Evolutionary conservation across 2,797 vertebrate species (phyloP), one percentile per base, ranked within the genome.

Genomic region (Melanotaenia parkinsoni): DNA sequence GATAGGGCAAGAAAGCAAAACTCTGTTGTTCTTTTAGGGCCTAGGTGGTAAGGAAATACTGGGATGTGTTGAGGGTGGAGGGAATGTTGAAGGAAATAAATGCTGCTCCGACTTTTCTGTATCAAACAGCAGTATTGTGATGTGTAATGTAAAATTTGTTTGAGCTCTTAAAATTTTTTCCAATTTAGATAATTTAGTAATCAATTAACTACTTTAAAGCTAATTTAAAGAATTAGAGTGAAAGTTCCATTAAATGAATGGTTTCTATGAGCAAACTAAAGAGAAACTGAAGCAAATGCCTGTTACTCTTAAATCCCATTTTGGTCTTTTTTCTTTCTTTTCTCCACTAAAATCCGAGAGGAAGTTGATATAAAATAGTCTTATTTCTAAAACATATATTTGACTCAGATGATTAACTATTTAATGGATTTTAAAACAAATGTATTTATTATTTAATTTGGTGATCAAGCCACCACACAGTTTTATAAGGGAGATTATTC

Each of bases 1-100:
- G 76, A 35, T 70, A 74, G 91, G 92, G 88, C 90, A 93, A 88
- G 91, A 90, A 92, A 94, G 91, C 81, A 87, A 87, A 86, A 83
- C 80, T 67, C 72, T 83, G 86, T 85, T 80, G 82, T 86, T 88
- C 83, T 78, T 82, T 62, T 73, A 70, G 86, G 68, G 84, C 70
- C 83, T 85, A 82, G 84, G 81, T 89, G 83, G 86, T 67, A 79
- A 70, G 33, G 79, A 77, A 75, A 67, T 58, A 70, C 70, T 24
- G 50, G 54, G 68, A 30, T 11, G 65, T 54, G 38, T 45, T 61
- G 73, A 33, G 37, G 69, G 50, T 59, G 26, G 3, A 38, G 26
- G 58, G 74, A 58, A 75, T 84, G 88, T 89, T 77, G 85, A 91
- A 92, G 67, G 67, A 83, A 91, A 88, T 88, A 91, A 89, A 83